A percentile compares a stretch with the other conserved stretches of the same genome.
phyloP scores from a whole-genome alignment of 1,140 invertebrate species.

The Megalopta genalis region DNA sequence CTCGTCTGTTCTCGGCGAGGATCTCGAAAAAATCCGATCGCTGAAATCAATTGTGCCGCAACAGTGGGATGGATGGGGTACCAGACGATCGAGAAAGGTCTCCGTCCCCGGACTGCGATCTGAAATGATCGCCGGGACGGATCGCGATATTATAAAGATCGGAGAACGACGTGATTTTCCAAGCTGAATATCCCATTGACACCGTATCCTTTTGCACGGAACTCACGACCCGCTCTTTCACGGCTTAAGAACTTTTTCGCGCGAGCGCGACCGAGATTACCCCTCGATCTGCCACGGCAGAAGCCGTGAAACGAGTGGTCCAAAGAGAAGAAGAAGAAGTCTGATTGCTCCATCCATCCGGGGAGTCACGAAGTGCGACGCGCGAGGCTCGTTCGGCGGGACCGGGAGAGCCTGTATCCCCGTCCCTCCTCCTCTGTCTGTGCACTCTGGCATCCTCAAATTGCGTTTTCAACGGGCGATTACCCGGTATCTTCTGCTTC shows the following conservation, averaged over 20 bases:
- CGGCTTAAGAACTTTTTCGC: constrained; percentile 41
- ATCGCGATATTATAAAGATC: constrained; percentile 6
- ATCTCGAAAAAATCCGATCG: too few relatives aligned
- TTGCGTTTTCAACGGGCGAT: constrained; percentile 61
- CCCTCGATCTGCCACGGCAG: not conserved
- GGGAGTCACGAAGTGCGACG: constrained; percentile 25
- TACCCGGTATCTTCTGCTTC: constrained; percentile 43
- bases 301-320: constrained; percentile 18
- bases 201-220: not conserved
- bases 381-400: constrained; percentile 29
- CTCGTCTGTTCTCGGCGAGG: too few relatives aligned
- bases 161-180: not conserved
- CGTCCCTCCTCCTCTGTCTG: not conserved
- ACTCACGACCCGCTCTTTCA: not conserved
- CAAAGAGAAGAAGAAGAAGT: not conserved
- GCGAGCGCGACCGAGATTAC: constrained; percentile 16
- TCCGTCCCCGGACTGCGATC: too few relatives aligned
- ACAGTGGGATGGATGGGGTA: too few relatives aligned
- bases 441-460: constrained; percentile 38
- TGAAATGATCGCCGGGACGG: too few relatives aligned
- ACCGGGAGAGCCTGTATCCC: not conserved
- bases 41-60: too few relatives aligned
- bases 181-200: not conserved
- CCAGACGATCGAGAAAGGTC: too few relatives aligned
- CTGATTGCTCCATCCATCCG: constrained; percentile 48